Evolutionary conservation across 2,113 vertebrate genomes (phyloP).

Genomic region (Apodemus sylvaticus): DNA sequence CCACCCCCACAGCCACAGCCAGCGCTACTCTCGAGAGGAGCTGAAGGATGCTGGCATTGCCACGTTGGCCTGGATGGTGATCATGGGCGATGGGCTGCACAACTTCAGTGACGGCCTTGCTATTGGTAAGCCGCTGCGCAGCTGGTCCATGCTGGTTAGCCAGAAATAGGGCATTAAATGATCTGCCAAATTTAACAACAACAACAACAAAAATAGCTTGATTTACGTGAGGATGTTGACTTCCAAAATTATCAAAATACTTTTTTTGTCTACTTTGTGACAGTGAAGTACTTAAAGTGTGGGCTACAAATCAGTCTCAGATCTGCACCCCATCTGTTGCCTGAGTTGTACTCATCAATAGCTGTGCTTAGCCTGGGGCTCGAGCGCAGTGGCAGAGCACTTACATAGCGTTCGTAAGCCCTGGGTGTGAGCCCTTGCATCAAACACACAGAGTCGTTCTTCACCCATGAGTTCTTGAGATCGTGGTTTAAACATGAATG

Average conservation of each 20-base stretch:
- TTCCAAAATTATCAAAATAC: not conserved
- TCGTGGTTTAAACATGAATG: not conserved
- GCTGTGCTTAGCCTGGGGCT: not conserved
- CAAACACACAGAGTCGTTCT: not conserved
- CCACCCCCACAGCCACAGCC: slow-evolving; percentile 96
- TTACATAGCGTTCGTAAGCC: not conserved
- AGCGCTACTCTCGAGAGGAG: slow-evolving; percentile 94
- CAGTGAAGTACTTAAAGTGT: not conserved
- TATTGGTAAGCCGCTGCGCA: slow-evolving; percentile 86
- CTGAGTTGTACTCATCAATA: not conserved
- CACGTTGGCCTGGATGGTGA: slow-evolving; percentile 98
- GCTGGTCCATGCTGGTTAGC: not conserved
- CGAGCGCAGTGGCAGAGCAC: not conserved
- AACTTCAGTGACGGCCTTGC: slow-evolving; percentile 98
- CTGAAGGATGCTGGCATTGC: slow-evolving; percentile 95
- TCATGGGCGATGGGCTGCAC: slow-evolving; percentile 98
- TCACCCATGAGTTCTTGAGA: not conserved
- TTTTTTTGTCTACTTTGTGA: slow-evolving; percentile 11
- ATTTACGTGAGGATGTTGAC: slow-evolving; percentile 2
- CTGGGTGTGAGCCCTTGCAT: not conserved
- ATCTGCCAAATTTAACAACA: not conserved
- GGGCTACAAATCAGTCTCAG: not conserved
- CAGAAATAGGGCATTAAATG: not conserved
- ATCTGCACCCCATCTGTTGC: not conserved
- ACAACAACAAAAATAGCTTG: not conserved